These are phyloP conservation scores for Climacteris rufus DNA, from an alignment of 2,113 vertebrate species.

Conservation along the genomic window DNA sequence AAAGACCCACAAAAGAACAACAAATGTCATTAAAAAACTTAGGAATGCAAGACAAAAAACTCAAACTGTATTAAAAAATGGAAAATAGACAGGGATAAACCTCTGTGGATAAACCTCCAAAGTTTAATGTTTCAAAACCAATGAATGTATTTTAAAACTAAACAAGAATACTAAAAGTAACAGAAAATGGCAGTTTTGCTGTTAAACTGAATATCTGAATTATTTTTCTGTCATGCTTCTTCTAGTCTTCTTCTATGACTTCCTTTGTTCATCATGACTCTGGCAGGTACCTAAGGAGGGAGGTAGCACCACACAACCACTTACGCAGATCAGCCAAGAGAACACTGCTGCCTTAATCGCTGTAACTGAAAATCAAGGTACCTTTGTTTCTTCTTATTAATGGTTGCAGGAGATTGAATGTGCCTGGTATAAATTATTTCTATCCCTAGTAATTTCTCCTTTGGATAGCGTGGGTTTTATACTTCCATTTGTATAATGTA, in stretches of 20 bases:
- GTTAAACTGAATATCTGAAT: neutral
- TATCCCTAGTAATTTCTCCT: neutral
- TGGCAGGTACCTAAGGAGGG: neutral
- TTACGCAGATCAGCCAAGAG: neutral
- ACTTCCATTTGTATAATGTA: neutral
- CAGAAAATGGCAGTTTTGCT: neutral
- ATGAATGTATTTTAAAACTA: neutral
- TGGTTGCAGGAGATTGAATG: neutral
- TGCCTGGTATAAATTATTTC: neutral
- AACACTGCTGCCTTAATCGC: accelerated
- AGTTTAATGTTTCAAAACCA: neutral
- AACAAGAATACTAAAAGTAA: neutral
- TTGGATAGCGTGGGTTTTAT: neutral
- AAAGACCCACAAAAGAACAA: neutral
- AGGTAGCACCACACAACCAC: neutral
- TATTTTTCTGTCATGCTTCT: neutral
- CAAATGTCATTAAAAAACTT: neutral
- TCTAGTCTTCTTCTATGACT: neutral
- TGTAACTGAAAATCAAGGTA: accelerated
- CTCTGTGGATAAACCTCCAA: neutral
- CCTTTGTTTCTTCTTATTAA: neutral
- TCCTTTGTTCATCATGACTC: neutral
- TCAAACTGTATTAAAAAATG: neutral
- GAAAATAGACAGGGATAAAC: neutral
- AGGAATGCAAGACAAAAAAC: neutral